Conservation (phyloP, 2,888 invertebrate genomes). For the Watsonalla cultraria region DNA sequence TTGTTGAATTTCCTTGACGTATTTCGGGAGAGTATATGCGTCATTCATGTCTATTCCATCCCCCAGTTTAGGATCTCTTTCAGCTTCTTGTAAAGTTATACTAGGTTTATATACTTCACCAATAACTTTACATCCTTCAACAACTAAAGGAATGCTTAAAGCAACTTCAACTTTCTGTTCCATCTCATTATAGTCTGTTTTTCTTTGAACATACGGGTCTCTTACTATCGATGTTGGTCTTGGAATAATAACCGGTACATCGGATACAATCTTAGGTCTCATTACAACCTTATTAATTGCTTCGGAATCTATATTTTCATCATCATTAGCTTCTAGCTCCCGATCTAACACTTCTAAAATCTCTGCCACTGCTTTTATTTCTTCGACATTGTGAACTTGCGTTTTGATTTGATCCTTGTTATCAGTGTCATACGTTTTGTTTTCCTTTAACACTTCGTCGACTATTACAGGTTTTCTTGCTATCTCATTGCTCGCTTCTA, state of each 20-base stretch:
- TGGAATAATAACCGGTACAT: background rate
- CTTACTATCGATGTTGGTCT: background rate
- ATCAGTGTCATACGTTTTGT: background rate
- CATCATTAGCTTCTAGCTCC: background rate
- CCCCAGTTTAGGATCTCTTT: conserved; percentile 1
- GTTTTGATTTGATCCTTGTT: background rate
- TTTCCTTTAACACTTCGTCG: background rate
- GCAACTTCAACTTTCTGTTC: conserved; percentile 11
- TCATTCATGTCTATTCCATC: background rate
- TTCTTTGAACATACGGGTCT: conserved; percentile 1
- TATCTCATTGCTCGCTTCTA: conserved; percentile 7
- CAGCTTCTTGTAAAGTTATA: conserved; percentile 1
- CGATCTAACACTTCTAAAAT: conserved; percentile 1
- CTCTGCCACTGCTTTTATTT: background rate
- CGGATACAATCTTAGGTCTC: background rate
- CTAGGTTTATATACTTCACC: conserved; percentile 6
- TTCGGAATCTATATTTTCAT: background rate
- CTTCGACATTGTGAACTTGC: background rate
- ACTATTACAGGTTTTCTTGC: background rate
- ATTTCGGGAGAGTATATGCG: conserved; percentile 1
- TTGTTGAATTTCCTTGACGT: background rate
- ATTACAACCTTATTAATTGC: background rate
- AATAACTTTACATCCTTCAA: conserved; percentile 6
- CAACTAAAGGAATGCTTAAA: background rate
- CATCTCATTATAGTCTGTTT: conserved; percentile 6